phyloP scores from a whole-genome alignment of 2,113 vertebrate species.

The Tetrax tetrax region DNA sequence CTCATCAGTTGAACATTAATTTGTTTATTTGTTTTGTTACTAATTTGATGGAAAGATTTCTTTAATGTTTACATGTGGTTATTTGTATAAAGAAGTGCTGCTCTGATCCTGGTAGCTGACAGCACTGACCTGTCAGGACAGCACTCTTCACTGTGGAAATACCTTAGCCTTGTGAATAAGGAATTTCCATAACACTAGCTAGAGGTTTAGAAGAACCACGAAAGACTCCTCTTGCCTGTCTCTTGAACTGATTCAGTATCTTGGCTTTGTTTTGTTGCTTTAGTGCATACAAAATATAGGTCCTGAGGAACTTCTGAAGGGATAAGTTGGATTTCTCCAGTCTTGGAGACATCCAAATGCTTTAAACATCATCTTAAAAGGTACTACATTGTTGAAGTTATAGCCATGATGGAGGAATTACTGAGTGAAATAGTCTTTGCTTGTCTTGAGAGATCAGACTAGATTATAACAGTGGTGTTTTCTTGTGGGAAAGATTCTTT shows the following conservation, averaged over 20 bases:
- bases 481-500: not conserved
- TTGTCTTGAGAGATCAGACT: not conserved
- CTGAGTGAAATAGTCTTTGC: not conserved
- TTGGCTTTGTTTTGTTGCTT: not conserved
- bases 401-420: not conserved
- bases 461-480: not conserved
- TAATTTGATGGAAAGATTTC: not conserved
- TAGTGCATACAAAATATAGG: not conserved
- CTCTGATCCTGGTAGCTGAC: not conserved
- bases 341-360: not conserved
- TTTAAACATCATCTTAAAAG: not conserved
- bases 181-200: not conserved
- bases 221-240: not conserved
- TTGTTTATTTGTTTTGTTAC: not conserved
- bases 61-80: not conserved
- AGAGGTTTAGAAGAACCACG: not conserved
- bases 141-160: not conserved
- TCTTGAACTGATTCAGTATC: not conserved
- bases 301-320: not conserved
- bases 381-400: not conserved
- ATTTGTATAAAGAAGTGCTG: not conserved
- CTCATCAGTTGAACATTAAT: not conserved
- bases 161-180: not conserved
- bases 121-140: not conserved
- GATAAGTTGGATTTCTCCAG: not conserved